These are phyloP conservation scores for Lophius americanus DNA, from an alignment of 2,797 vertebrate species.

Conservation along the genomic window DNA sequence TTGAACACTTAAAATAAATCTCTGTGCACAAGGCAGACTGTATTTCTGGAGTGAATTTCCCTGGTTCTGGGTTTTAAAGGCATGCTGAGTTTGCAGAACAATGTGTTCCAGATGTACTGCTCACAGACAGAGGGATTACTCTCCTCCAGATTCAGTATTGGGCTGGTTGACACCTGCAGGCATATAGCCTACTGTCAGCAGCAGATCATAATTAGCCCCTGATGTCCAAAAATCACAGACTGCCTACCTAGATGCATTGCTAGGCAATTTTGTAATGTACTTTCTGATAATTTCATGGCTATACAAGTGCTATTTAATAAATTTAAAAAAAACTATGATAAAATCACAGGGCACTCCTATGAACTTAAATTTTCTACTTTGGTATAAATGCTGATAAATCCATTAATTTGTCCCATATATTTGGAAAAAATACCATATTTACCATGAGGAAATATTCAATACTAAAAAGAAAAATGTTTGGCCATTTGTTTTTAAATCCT, in stretches of 20 bases:
- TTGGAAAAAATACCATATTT: not conserved
- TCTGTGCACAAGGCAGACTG: conserved; percentile 13
- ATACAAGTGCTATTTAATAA: no score
- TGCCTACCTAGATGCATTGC: not conserved
- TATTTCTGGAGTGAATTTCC: conserved; percentile 38
- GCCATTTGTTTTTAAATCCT: not conserved
- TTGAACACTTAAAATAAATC: conserved; percentile 7
- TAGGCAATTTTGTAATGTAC: conserved; percentile 3
- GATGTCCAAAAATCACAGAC: conserved; percentile 48
- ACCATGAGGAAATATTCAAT: not conserved
- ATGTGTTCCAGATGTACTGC: conserved; percentile 44
- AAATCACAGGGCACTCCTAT: no score
- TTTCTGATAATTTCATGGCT: not conserved
- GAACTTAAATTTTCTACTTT: not conserved
- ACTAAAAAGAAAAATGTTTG: conserved; percentile 6
- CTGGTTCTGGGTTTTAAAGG: conserved; percentile 27
- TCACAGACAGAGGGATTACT: conserved; percentile 55
- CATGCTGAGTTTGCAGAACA: conserved; percentile 39
- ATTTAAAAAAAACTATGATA: no score
- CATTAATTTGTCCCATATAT: not conserved
- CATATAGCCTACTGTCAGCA: conserved; percentile 58
- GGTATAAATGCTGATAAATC: not conserved
- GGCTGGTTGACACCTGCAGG: conserved; percentile 63
- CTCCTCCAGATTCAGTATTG: conserved; percentile 50
- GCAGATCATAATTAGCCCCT: conserved; percentile 61